These are phyloP conservation scores for Dicrostonyx torquatus DNA, from an alignment of 2,797 vertebrate genomes.

Conservation along the genomic window DNA sequence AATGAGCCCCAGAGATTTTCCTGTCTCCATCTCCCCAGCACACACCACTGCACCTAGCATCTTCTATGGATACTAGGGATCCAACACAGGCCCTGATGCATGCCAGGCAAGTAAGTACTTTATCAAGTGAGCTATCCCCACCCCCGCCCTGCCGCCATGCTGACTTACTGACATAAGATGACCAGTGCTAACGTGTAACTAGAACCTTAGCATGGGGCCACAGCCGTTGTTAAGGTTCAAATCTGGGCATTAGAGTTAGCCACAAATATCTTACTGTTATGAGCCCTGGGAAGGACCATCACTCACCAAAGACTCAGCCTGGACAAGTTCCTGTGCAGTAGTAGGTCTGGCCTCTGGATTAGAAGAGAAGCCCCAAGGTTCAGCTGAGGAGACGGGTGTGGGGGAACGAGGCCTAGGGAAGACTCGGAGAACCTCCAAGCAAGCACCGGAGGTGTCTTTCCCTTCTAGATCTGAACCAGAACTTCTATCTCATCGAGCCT, in stretches of 20 bases:
- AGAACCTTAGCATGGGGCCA: neutral
- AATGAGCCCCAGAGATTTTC: neutral
- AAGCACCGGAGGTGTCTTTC: neutral
- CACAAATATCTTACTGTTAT: fast-evolving
- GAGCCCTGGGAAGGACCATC: too few species aligned
- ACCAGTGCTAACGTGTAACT: fast-evolving
- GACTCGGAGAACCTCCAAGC: too few species aligned
- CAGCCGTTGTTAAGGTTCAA: fast-evolving
- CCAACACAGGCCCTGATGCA: neutral
- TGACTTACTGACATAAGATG: fast-evolving
- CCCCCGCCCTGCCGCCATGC: neutral
- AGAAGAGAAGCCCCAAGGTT: neutral
- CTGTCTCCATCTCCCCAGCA: neutral
- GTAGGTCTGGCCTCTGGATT: neutral
- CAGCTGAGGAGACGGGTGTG: fast-evolving
- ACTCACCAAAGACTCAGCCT: fast-evolving
- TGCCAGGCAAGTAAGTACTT: neutral
- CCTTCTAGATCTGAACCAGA: neutral
- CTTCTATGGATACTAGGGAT: neutral
- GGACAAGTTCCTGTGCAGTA: neutral
- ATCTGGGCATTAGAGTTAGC: fast-evolving
- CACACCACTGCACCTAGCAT: neutral
- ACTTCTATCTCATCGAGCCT: fast-evolving
- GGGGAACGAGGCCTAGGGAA: neutral
- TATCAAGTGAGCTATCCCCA: neutral